Percentiles rank a stretch among this genome's conserved stretches.
These are phyloP conservation scores for Drosophila kohkoa DNA, from an alignment of 1,140 invertebrate genomes.

Conservation along the genomic window DNA sequence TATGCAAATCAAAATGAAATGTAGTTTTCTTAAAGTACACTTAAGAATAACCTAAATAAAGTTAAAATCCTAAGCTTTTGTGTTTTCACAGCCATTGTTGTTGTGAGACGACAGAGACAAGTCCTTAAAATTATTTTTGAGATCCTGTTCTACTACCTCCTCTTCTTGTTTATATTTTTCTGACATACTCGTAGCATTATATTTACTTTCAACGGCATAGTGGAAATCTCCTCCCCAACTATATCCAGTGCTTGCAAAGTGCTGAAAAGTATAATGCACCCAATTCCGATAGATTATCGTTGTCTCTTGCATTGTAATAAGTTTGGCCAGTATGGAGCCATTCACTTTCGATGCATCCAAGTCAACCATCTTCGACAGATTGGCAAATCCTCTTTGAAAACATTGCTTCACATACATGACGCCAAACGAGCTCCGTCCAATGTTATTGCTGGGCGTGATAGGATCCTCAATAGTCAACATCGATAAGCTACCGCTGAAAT, in stretches of 20 bases:
- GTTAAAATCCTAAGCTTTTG: slow-evolving; percentile 6
- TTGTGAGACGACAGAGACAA: background rate
- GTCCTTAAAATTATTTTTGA: background rate
- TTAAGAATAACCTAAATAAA: background rate
- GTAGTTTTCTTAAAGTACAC: background rate
- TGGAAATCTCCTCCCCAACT: background rate
- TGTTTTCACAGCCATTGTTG: slow-evolving; percentile 10
- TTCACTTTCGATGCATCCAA: slow-evolving; percentile 41
- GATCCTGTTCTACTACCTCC: too few relatives aligned
- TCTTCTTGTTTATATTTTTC: background rate
- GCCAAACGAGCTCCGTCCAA: slow-evolving; percentile 62
- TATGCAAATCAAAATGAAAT: slow-evolving; percentile 1
- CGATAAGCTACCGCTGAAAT: slow-evolving; percentile 43
- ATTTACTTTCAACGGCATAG: background rate
- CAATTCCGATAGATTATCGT: slow-evolving; percentile 54
- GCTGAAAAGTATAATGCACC: slow-evolving; percentile 56
- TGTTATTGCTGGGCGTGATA: slow-evolving; percentile 63
- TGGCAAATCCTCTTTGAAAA: slow-evolving; percentile 57
- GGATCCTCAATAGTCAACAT: slow-evolving; percentile 67
- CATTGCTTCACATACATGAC: slow-evolving; percentile 55
- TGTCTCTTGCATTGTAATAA: slow-evolving; percentile 44
- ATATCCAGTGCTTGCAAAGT: slow-evolving; percentile 19
- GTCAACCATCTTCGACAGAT: slow-evolving; percentile 65
- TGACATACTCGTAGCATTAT: background rate
- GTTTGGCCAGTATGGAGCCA: slow-evolving; percentile 52